phyloP scores from a whole-genome alignment of 2,888 invertebrate species.

The Cerastis rubricosa region DNA sequence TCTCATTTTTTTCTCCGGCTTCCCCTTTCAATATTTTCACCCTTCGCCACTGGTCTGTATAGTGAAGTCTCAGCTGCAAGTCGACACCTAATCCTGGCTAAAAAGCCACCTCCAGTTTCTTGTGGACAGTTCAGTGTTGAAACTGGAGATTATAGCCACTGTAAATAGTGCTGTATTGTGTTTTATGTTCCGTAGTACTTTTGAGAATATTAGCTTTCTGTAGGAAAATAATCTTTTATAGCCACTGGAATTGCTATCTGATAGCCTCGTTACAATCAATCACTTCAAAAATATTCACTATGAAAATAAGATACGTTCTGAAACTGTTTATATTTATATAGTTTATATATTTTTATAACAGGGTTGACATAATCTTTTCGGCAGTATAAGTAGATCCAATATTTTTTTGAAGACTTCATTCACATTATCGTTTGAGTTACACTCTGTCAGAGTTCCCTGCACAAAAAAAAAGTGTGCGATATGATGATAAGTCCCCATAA shows the following conservation, averaged over 20 bases:
- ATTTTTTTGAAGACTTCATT: background rate
- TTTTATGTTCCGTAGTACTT: conserved; percentile 4
- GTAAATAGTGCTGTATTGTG: conserved; percentile 40
- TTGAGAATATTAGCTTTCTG: conserved; percentile 15
- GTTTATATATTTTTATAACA: background rate
- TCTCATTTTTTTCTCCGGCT: too few species aligned
- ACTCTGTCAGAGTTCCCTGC: background rate
- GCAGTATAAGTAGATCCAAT: background rate
- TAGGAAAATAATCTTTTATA: background rate
- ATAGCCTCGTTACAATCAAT: too few species aligned
- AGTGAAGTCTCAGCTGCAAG: conserved; percentile 57
- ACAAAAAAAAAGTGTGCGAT: background rate
- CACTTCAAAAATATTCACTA: too few species aligned
- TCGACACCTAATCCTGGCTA: conserved; percentile 64
- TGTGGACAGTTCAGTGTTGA: conserved; percentile 59
- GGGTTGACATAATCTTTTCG: background rate
- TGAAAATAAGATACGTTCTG: too few species aligned
- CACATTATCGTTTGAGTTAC: background rate
- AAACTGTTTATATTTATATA: too few species aligned
- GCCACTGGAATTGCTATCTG: background rate
- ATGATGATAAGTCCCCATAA: background rate
- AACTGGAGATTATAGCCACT: conserved; percentile 54
- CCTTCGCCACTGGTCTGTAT: too few species aligned
- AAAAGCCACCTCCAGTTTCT: conserved; percentile 63
- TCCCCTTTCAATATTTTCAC: too few species aligned